Evolutionary conservation across 2,888 invertebrate species (phyloP), one percentile per base, ranked within the genome.

Genomic region (Elysia crispata): DNA sequence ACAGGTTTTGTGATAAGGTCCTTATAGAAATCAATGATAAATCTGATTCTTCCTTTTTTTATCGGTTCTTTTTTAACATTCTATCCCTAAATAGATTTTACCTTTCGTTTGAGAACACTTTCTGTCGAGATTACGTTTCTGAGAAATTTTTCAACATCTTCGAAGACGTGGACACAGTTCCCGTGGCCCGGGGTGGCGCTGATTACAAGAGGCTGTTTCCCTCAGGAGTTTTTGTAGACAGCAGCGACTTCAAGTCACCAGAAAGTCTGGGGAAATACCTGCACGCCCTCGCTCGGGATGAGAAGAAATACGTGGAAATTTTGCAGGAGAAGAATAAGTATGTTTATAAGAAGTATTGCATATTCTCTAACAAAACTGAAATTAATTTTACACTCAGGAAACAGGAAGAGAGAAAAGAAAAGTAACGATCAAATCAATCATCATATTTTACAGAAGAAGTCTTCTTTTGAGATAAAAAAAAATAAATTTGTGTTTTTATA

Each of bases 71-170:
- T 60, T 15, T 60, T 15, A 8, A 41, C 3, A 41, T 13, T 15
- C 25, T 60, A 3, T 8, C 25, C 6, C 30, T 79, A 25, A 83
- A 84, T 67, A 80, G 80, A 28, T 86, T 86, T 77, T 85, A 85
- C 77, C 73, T 86, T 28, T 83, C 86, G 1, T 85, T 86, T 60
- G 86, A 86, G 70, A 86, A 85, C 75, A 80, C 79, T 31, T 81
- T 82, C 13, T 86, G 86, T 62, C 73, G 76, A 8, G 86, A 86
- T 49, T 86, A 85, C 77, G 80, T 83, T 25, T 83, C 82, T 23
- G 85, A 85, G 72, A 86, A 85, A 67, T 70, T 86, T 33, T 85
- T 76, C 67, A 80, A 80, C n/a, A 75, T 66, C 3, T 76, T 75
- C 49, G 25, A 25, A 1, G 49, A 76, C 60, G 30, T 72, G 20